Conservation (phyloP, 2,113 vertebrate genomes). For the Hydropotes inermis region DNA sequence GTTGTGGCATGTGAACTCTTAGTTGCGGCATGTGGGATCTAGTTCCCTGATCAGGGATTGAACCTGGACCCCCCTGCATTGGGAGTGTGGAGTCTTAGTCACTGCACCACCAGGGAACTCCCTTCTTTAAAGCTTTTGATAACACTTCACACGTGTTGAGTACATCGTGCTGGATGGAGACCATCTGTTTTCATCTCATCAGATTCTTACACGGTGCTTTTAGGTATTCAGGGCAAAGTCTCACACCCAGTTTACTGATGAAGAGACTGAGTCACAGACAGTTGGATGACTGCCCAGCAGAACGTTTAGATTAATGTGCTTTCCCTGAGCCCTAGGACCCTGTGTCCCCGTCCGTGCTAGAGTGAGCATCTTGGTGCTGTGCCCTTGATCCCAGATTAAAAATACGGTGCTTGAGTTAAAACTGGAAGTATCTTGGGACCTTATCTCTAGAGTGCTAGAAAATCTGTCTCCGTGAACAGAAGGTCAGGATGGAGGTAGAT, state of each 20-base stretch:
- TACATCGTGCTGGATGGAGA: background rate
- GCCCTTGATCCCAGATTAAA: background rate
- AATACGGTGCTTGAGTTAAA: background rate
- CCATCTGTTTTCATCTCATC: background rate
- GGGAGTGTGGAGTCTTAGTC: background rate
- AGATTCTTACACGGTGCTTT: background rate
- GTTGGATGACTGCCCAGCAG: background rate
- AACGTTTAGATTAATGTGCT: background rate
- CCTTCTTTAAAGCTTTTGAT: background rate
- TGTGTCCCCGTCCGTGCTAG: background rate
- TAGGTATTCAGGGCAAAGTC: background rate
- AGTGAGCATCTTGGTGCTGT: background rate
- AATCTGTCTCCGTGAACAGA: background rate
- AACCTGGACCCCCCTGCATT: background rate
- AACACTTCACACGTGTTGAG: background rate
- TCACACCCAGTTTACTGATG: background rate
- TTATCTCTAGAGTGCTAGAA: background rate
- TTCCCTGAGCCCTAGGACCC: background rate
- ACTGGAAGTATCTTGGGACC: background rate
- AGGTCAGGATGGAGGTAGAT: background rate
- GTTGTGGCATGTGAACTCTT: fast-evolving
- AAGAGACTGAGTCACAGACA: background rate
- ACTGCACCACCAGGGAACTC: background rate
- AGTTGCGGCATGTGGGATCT: background rate
- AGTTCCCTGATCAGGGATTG: background rate